A percentile compares a stretch with the other conserved stretches of the same genome.
These are phyloP conservation scores for Halcyon malimbica DNA, from an alignment of 2,113 vertebrate species.

Conservation along the genomic window DNA sequence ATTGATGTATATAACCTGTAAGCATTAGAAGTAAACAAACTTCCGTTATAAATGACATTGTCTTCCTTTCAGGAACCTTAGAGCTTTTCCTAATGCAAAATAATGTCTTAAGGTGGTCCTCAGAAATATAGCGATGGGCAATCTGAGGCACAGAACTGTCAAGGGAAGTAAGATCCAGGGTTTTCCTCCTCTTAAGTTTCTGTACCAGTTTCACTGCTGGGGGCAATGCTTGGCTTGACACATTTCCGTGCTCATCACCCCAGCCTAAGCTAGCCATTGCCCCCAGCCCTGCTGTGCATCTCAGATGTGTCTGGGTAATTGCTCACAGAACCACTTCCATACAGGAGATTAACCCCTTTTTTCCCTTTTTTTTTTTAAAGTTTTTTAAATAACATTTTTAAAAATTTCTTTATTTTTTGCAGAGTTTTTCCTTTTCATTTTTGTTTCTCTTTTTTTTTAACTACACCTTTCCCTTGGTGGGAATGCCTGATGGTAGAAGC, in stretches of 20 bases:
- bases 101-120: neutral
- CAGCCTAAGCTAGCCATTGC: neutral
- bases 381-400: rapidly evolving
- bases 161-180: neutral
- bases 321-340: neutral
- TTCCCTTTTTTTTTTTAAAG: too few relatives aligned
- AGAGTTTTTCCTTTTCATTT: neutral
- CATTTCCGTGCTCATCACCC: neutral
- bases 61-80: neutral
- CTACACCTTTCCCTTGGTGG: neutral
- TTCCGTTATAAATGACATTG: neutral
- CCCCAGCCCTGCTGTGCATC: neutral
- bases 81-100: neutral
- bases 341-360: neutral
- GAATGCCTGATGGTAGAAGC: neutral
- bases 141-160: neutral
- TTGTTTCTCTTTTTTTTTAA: neutral
- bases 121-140: neutral
- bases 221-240: neutral
- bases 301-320: neutral
- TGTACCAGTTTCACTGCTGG: neutral
- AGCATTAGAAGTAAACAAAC: neutral
- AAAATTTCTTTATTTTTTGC: neutral
- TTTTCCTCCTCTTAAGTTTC: neutral
- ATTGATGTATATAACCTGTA: neutral